A percentile compares a stretch with the other conserved stretches of the same genome.
These are phyloP conservation scores for Lycaon pictus DNA, from an alignment of 2,113 vertebrate species.

Conservation along the genomic window DNA sequence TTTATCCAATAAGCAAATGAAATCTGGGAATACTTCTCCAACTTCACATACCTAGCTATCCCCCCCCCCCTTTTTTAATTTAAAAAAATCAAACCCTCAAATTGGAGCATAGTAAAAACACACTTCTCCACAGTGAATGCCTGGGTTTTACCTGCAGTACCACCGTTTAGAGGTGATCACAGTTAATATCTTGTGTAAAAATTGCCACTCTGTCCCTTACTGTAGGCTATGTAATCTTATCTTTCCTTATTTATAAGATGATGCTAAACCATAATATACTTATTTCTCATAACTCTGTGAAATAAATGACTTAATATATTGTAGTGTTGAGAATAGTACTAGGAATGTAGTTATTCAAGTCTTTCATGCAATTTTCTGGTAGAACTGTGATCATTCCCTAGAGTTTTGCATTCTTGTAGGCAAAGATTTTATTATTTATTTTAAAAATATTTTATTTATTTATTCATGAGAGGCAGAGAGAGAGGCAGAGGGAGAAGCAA, in stretches of 20 bases:
- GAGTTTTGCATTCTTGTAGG: neutral
- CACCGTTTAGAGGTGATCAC: neutral
- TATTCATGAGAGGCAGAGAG: no score
- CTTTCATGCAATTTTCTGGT: neutral
- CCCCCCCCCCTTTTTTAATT: neutral
- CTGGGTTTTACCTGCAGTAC: neutral
- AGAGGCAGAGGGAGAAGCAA: no score
- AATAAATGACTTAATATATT: neutral
- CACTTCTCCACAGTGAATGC: neutral
- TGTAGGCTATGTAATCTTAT: neutral
- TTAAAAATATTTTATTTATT: no score
- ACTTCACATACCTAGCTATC: neutral
- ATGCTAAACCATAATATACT: neutral
- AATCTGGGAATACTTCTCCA: neutral
- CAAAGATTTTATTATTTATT: neutral
- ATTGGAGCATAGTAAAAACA: neutral
- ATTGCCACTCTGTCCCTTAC: neutral
- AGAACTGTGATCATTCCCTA: neutral
- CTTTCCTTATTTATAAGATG: conserved; percentile 15
- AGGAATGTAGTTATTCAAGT: neutral
- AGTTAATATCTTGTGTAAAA: neutral
- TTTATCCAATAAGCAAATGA: conserved; percentile 15
- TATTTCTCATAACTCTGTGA: neutral
- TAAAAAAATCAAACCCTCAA: neutral
- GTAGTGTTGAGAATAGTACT: neutral